Percentiles rank a stretch among this genome's conserved stretches.
Evolutionary conservation across 2,888 invertebrate species (phyloP).

Genomic region (Anodontia alba): DNA sequence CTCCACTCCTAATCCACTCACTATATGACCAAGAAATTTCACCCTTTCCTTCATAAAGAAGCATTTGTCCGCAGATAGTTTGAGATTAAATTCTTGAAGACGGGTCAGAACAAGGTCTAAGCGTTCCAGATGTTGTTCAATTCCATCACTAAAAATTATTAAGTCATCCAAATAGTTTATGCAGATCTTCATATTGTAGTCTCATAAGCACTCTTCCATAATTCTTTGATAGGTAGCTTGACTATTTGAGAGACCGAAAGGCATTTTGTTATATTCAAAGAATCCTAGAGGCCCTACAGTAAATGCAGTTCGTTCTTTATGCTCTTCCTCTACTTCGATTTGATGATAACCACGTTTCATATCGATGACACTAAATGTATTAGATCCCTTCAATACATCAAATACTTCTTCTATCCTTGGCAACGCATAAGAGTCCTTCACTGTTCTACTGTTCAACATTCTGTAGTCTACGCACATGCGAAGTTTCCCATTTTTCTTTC

Average conservation of each 20-base stretch:
- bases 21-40: conserved; percentile 50
- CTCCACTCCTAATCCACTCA: conserved; percentile 40
- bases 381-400: conserved; percentile 26
- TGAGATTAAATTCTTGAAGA: conserved; percentile 37
- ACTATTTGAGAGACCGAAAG: conserved; percentile 38
- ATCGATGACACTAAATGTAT: conserved; percentile 34
- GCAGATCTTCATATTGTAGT: conserved; percentile 39
- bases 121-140: conserved; percentile 48
- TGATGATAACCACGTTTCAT: conserved; percentile 57
- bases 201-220: conserved; percentile 50
- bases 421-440: no score
- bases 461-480: conserved; percentile 58
- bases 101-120: conserved; percentile 41
- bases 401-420: conserved; percentile 58
- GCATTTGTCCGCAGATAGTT: conserved; percentile 55
- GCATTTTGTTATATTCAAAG: conserved; percentile 5
- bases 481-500: no score
- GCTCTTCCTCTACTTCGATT: conserved; percentile 34
- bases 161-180: conserved; percentile 61
- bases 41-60: conserved; percentile 31
- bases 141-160: conserved; percentile 46
- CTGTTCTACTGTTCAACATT: no score
- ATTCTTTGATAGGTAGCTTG: conserved; percentile 54
- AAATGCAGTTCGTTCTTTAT: conserved; percentile 28
- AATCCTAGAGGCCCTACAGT: not conserved